Evolutionary conservation across 2,888 invertebrate species (phyloP).

Genomic region (Macrophya alboannulata): DNA sequence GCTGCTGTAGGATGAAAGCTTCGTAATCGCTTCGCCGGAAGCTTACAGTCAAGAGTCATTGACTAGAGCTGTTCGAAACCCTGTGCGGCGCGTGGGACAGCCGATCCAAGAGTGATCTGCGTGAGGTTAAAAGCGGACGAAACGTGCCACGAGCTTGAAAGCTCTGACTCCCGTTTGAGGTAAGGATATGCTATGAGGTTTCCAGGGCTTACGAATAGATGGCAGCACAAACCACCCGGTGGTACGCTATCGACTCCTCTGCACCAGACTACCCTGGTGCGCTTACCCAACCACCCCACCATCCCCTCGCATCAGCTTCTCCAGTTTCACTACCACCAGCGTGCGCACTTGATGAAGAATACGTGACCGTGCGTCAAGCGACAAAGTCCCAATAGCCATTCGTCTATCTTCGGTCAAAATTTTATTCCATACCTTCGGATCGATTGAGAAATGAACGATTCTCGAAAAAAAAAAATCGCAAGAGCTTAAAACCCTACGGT

Average conservation of each 20-base stretch:
- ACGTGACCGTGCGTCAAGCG: constrained; percentile 8
- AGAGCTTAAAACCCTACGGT: not conserved
- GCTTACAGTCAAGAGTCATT: not conserved
- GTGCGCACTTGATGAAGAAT: constrained; percentile 32
- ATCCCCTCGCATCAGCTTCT: constrained; percentile 41
- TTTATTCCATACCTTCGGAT: not conserved
- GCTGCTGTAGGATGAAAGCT: not conserved
- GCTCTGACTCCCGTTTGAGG: constrained; percentile 19
- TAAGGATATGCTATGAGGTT: constrained; percentile 4
- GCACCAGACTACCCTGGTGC: constrained; percentile 67
- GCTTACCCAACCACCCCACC: constrained; percentile 58
- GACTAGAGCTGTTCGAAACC: not conserved
- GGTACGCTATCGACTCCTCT: constrained; percentile 72
- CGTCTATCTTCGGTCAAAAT: not conserved
- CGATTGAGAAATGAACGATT: not conserved
- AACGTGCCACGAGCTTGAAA: constrained; percentile 25
- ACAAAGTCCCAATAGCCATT: not conserved
- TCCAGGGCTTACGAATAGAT: constrained; percentile 57
- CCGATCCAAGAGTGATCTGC: constrained; percentile 16
- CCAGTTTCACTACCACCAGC: constrained; percentile 58
- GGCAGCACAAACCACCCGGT: constrained; percentile 61
- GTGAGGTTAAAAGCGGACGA: constrained; percentile 2
- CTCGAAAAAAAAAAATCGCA: not conserved
- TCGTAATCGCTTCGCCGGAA: not conserved
- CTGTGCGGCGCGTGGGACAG: not conserved